These are phyloP conservation scores for Siniperca scherzeri DNA, from an alignment of 2,797 vertebrate genomes.

Conservation along the genomic window DNA sequence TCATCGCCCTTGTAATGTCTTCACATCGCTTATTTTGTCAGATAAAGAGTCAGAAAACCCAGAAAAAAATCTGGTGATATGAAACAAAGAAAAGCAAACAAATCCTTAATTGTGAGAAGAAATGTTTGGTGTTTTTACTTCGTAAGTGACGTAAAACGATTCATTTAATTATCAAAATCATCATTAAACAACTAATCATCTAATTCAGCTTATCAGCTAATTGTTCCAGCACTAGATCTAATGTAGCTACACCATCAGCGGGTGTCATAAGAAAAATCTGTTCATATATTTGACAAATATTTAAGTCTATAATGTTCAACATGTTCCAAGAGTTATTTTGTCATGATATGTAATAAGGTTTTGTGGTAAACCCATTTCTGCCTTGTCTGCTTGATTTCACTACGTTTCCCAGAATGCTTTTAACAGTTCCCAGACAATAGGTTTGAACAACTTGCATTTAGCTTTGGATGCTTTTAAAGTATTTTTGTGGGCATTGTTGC, in stretches of 20 bases:
- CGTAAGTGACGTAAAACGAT: too few species aligned
- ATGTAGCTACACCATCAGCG: neutral
- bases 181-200: too few species aligned
- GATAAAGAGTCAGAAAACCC: neutral
- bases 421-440: neutral
- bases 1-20: neutral
- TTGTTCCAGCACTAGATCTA: neutral
- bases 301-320: neutral
- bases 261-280: neutral
- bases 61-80: neutral
- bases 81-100: neutral
- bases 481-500: neutral
- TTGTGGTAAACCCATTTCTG: neutral
- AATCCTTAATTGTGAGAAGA: neutral
- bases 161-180: too few species aligned
- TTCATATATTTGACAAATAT: neutral
- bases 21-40: neutral
- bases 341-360: neutral
- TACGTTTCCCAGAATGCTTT: slow-evolving; percentile 6
- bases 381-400: neutral
- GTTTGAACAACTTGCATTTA: neutral
- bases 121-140: neutral
- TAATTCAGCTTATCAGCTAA: too few species aligned
- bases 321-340: too few species aligned
- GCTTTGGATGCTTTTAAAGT: neutral